A percentile compares a stretch with the other conserved stretches of the same genome.
phyloP scores from a whole-genome alignment of 2,113 vertebrate genomes.

The Dasyprocta punctata region DNA sequence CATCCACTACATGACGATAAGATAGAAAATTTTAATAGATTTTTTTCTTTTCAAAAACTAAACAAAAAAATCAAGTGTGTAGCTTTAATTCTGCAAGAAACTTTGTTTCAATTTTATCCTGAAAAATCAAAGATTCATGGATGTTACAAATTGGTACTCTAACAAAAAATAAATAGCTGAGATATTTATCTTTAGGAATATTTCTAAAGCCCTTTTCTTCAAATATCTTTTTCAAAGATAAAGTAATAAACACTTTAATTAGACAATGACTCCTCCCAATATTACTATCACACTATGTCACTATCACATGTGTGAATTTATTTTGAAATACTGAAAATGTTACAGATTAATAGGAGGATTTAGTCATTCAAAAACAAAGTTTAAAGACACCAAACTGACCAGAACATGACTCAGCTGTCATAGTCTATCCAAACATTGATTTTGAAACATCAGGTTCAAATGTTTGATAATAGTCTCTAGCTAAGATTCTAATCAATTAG shows the following conservation, averaged over 20 bases:
- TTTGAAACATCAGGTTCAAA: not conserved
- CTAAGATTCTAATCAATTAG: not conserved
- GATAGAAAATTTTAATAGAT: not conserved
- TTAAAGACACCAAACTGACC: not conserved
- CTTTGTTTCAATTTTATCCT: not conserved
- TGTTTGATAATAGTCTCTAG: not conserved
- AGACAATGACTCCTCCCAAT: not conserved
- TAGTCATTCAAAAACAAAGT: not conserved
- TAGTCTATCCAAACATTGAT: not conserved
- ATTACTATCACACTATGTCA: not conserved
- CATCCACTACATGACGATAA: not conserved
- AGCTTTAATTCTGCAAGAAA: not conserved
- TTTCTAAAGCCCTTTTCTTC: not conserved
- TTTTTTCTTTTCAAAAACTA: not conserved
- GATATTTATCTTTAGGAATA: not conserved
- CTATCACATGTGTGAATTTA: not conserved
- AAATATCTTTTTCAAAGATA: not conserved
- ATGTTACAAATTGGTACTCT: not conserved
- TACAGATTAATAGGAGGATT: not conserved
- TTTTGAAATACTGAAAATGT: not conserved
- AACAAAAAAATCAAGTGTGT: no score
- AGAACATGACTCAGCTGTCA: not conserved
- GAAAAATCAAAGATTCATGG: not conserved
- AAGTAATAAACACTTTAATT: not conserved
- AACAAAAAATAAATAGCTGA: not conserved